Evolutionary conservation across 2,888 invertebrate species (phyloP), one percentile per base, ranked within the genome.

Genomic region (Drosophila siamana): DNA sequence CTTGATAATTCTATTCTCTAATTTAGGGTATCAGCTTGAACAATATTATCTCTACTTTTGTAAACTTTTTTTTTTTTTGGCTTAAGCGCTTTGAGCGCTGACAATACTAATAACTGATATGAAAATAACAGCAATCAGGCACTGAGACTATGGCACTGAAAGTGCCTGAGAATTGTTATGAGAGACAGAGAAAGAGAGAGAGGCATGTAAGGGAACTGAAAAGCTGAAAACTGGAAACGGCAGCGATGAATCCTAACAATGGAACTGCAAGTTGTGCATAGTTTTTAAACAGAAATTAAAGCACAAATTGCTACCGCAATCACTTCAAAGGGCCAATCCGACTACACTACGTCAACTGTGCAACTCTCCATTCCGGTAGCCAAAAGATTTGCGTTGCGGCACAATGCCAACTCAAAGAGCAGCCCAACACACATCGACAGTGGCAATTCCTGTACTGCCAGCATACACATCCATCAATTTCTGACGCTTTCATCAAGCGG

Each of bases 401-500:
- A 71, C 72, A 79, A 79, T 74, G 70, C 61, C 68, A 19, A 19
- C 19, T 19, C 19, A 73, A 81, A 77, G 74, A 63, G 61, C 40
- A 11, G 6, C 6, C n/a, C 13, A 8, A 5, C 40, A 24, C 15
- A 50, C 47, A 50, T 16, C 48, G 8, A 41, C 66, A 69, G 62
- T 40, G 61, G 68, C 69, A 69, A 69, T 69, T 70, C 59, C 69
- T 59, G 54, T 63, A 59, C 62, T 44, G 50, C 38, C 84, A 70
- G 68, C 83, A 80, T 61, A 74, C 82, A 86, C 91, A 90, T 90
- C 90, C 90, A 90, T 90, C 90, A 90, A 90, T 87, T 90, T 89
- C 89, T 90, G 90, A 89, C 87, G 90, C 91, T 90, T 89, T 89
- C 90, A 88, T 91, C 91, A 90, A 87, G 81, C 78, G 78, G 55